A percentile compares a stretch with the other conserved stretches of the same genome.
These are phyloP conservation scores for Spea hammondii DNA, from an alignment of 2,797 vertebrate species.

Conservation along the genomic window DNA sequence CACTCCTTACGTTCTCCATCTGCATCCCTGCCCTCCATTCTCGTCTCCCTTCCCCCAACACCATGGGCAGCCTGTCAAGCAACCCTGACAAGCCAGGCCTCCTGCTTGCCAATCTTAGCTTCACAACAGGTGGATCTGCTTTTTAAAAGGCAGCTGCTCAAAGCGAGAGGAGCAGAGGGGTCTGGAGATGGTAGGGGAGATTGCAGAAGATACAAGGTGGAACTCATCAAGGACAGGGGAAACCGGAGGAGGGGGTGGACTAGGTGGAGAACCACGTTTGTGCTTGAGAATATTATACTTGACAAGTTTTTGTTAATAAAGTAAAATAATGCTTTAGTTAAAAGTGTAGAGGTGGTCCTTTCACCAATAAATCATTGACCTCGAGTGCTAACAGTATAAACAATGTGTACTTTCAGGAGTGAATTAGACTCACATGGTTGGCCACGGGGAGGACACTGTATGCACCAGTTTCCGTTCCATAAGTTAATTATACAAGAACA, in stretches of 20 bases:
- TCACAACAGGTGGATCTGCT: conserved; percentile 57
- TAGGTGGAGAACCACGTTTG: neutral
- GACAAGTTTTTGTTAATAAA: neutral
- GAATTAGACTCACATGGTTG: too few species aligned
- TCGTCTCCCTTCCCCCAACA: conserved; percentile 9
- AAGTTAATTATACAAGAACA: too few species aligned
- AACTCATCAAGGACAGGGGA: conserved; percentile 16
- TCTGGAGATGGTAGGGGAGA: conserved; percentile 40
- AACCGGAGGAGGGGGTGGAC: conserved; percentile 2
- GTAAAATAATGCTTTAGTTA: too few species aligned
- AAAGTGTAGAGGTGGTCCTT: too few species aligned
- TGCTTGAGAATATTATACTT: neutral
- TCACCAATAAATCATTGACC: too few species aligned
- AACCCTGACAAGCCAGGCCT: conserved; percentile 45
- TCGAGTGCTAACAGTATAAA: too few species aligned
- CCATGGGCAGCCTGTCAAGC: conserved; percentile 43
- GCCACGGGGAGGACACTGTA: too few species aligned
- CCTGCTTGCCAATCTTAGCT: conserved; percentile 51
- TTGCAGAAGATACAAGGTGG: conserved; percentile 30
- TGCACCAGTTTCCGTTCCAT: too few species aligned
- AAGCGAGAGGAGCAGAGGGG: conserved; percentile 24
- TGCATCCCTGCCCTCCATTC: neutral
- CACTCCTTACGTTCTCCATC: conserved; percentile 8
- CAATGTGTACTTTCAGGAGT: too few species aligned
- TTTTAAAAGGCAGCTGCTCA: conserved; percentile 38